A percentile compares a stretch with the other conserved stretches of the same genome.
Evolutionary conservation across 37 sponge, comb jelly and placozoan genomes (phyloP).

Genomic region (Dysidea cf. avara): DNA sequence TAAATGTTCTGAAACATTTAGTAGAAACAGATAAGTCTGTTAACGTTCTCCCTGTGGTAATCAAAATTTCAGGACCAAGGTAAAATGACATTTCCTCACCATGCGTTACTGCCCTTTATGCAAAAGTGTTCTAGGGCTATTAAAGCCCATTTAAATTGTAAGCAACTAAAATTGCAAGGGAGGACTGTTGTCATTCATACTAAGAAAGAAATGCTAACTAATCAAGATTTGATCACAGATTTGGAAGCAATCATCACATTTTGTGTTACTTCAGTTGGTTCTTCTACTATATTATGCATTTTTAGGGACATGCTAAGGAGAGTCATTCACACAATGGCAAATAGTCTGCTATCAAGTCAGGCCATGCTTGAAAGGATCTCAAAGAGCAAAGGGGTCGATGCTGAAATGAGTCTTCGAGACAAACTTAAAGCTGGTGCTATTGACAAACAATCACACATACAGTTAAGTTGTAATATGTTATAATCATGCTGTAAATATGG

Average conservation of each 20-base stretch:
- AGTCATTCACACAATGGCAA: no score
- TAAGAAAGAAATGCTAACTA: conserved; percentile 1
- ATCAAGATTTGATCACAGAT: conserved; percentile 5
- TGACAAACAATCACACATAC: conserved; percentile 1
- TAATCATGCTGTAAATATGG: no score
- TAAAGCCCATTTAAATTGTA: no score
- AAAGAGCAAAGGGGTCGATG: conserved; percentile 21
- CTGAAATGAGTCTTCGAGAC: conserved; percentile 2
- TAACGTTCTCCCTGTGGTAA: neutral
- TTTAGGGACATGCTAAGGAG: neutral
- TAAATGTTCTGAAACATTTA: no score
- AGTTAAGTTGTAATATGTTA: no score
- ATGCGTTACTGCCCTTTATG: no score
- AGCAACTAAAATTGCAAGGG: no score
- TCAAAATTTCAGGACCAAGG: conserved; percentile 21
- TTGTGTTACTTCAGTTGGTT: neutral
- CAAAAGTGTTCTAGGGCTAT: conserved; percentile 15
- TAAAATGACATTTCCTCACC: conserved; percentile 12
- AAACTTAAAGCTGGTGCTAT: conserved; percentile 14
- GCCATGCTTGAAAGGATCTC: conserved; percentile 5
- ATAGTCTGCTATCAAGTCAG: no score
- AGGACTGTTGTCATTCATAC: no score
- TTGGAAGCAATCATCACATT: no score
- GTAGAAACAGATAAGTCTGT: no score
- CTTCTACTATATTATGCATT: neutral